Conservation (phyloP, 2,113 vertebrate species). For the Herpailurus yagouaroundi region DNA sequence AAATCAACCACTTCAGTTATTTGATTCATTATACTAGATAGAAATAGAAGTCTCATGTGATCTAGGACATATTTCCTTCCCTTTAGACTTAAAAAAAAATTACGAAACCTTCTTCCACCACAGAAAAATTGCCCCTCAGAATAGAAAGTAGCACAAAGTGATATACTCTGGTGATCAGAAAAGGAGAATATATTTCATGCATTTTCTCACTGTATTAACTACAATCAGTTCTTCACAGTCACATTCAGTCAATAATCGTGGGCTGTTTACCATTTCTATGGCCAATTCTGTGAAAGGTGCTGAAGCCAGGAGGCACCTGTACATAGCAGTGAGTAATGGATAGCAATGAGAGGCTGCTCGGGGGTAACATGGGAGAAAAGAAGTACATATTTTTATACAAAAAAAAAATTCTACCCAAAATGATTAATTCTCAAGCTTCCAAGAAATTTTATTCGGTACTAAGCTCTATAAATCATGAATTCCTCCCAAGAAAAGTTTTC, state of each 20-base stretch:
- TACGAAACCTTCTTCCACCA: not conserved
- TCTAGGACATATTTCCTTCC: not conserved
- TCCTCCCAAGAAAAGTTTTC: slow-evolving; percentile 72
- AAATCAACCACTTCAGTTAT: not conserved
- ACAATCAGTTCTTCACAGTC: slow-evolving; percentile 63
- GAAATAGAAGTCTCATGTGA: not conserved
- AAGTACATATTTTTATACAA: slow-evolving; percentile 57
- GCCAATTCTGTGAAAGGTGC: slow-evolving; percentile 73
- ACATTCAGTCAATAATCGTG: slow-evolving; percentile 60
- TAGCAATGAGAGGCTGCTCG: slow-evolving; percentile 15
- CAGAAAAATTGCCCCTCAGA: not conserved
- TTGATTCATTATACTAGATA: not conserved
- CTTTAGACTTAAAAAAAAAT: slow-evolving; percentile 15
- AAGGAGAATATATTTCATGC: slow-evolving; percentile 66
- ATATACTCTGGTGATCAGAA: slow-evolving; percentile 67
- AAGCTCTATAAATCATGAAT: slow-evolving; percentile 73
- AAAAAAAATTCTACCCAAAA: slow-evolving; percentile 53
- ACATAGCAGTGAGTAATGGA: slow-evolving; percentile 65
- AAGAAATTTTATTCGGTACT: slow-evolving; percentile 71
- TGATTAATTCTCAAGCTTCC: slow-evolving; percentile 77
- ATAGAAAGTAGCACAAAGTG: slow-evolving; percentile 32
- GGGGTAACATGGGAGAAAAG: slow-evolving; percentile 15
- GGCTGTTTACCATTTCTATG: slow-evolving; percentile 76
- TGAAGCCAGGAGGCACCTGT: slow-evolving; percentile 72
- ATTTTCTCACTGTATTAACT: slow-evolving; percentile 49